phyloP scores from a whole-genome alignment of 1,140 invertebrate genomes.

The Saccostrea cuccullata region DNA sequence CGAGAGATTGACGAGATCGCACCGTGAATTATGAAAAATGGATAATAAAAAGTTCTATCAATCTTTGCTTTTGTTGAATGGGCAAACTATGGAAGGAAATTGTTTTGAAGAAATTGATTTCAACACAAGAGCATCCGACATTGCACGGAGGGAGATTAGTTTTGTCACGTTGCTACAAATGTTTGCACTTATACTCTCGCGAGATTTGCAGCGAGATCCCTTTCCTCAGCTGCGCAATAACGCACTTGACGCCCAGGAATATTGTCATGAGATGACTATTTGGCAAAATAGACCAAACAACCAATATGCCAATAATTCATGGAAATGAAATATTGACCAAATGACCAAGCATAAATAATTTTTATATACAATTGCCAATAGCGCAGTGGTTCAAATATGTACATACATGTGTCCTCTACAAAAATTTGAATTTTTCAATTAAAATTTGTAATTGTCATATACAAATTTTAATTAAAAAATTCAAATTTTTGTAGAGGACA shows the following conservation, averaged over 20 bases:
- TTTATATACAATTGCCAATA: neutral
- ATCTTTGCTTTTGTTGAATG: conserved; percentile 35
- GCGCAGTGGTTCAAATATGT: too few relatives aligned
- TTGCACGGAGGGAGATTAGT: conserved; percentile 47
- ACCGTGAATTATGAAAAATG: conserved; percentile 39
- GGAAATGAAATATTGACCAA: conserved; percentile 3
- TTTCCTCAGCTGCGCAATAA: conserved; percentile 31
- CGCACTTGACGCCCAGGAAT: conserved; percentile 29
- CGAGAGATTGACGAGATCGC: conserved; percentile 1
- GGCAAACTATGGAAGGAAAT: conserved; percentile 18
- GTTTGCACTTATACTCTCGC: conserved; percentile 40
- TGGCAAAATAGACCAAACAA: conserved; percentile 9
- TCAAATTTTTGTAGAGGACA: too few relatives aligned
- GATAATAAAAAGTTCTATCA: conserved; percentile 44
- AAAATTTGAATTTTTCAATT: too few relatives aligned
- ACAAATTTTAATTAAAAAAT: too few relatives aligned
- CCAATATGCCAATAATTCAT: conserved; percentile 23
- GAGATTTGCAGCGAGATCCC: conserved; percentile 45
- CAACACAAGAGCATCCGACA: conserved; percentile 46
- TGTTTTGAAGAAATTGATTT: conserved; percentile 52
- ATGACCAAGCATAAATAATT: neutral
- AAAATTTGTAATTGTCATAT: too few relatives aligned
- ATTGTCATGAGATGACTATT: conserved; percentile 31
- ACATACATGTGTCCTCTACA: too few relatives aligned
- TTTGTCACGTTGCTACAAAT: conserved; percentile 48